These are phyloP conservation scores for Actenoides hombroni DNA, from an alignment of 2,113 vertebrate species.

Conservation along the genomic window DNA sequence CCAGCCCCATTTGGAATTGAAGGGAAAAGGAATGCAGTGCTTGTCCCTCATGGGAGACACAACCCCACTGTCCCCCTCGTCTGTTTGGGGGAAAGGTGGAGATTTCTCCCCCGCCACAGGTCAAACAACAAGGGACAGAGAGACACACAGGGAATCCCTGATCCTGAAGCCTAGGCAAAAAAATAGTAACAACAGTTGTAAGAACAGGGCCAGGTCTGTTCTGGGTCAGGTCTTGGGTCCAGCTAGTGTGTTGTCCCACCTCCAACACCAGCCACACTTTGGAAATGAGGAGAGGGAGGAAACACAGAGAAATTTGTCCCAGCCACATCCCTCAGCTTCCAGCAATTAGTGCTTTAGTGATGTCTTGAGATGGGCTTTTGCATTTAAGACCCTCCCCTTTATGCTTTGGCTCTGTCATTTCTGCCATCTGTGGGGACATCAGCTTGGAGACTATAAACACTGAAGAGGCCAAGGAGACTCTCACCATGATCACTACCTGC, in stretches of 20 bases:
- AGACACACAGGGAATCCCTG: rapidly evolving
- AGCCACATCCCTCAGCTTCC: not conserved
- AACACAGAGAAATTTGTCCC: not conserved
- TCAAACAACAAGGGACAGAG: too few relatives aligned
- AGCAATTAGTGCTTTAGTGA: not conserved
- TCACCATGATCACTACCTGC: not conserved
- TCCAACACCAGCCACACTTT: not conserved
- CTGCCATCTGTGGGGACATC: not conserved
- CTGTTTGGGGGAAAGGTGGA: not conserved
- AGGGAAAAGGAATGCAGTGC: not conserved
- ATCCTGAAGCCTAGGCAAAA: not conserved
- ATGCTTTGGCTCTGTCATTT: not conserved
- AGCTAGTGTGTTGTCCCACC: not conserved
- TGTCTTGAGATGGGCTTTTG: not conserved
- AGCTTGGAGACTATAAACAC: not conserved
- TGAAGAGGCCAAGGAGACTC: rapidly evolving
- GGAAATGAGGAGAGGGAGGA: not conserved
- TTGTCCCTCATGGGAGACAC: rapidly evolving
- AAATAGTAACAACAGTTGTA: rapidly evolving
- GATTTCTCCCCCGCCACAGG: not conserved
- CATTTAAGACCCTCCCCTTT: not conserved
- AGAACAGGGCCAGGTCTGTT: not conserved
- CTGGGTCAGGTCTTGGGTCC: not conserved
- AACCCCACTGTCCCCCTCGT: rapidly evolving
- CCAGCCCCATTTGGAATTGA: rapidly evolving